phyloP scores from a whole-genome alignment of 2,797 vertebrate genomes.

The Orestias chungarensis region DNA sequence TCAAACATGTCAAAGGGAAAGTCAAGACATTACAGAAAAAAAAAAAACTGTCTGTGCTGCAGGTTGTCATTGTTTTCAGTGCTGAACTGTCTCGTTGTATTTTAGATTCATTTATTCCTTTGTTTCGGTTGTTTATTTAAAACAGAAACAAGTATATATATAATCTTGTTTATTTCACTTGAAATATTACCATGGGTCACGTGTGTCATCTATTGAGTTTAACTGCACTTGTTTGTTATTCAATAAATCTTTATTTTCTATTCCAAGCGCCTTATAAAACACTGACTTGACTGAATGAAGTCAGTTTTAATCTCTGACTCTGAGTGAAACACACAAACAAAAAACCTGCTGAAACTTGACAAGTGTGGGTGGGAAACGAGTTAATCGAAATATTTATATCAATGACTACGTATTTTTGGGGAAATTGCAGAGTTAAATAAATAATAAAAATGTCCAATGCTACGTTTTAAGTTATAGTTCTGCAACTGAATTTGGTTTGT shows the following conservation, averaged over 20 bases:
- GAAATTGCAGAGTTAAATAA: conserved; percentile 13
- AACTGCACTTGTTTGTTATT: background rate
- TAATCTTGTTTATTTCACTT: background rate
- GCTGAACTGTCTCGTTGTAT: conserved; percentile 8
- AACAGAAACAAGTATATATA: background rate
- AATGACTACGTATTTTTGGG: conserved; percentile 4
- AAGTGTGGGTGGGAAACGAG: conserved; percentile 21
- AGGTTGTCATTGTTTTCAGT: conserved; percentile 37
- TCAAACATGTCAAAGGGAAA: conserved; percentile 48
- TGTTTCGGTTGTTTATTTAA: background rate
- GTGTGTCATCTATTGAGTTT: background rate
- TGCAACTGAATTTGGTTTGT: conserved; percentile 7
- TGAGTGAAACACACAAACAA: conserved; percentile 2
- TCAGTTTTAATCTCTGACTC: background rate
- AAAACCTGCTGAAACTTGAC: conserved; percentile 11
- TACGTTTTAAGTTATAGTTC: conserved; percentile 16
- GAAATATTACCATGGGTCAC: background rate
- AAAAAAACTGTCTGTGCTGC: conserved; percentile 25
- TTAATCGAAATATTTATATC: conserved; percentile 12
- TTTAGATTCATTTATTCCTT: conserved; percentile 11
- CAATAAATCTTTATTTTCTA: background rate
- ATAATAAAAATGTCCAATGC: conserved; percentile 6
- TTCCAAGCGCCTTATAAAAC: background rate
- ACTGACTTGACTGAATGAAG: background rate
- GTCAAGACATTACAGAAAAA: conserved; percentile 20